These are phyloP conservation scores for Amitus sp. DNA, from an alignment of 2,888 invertebrate species.

Conservation along the genomic window DNA sequence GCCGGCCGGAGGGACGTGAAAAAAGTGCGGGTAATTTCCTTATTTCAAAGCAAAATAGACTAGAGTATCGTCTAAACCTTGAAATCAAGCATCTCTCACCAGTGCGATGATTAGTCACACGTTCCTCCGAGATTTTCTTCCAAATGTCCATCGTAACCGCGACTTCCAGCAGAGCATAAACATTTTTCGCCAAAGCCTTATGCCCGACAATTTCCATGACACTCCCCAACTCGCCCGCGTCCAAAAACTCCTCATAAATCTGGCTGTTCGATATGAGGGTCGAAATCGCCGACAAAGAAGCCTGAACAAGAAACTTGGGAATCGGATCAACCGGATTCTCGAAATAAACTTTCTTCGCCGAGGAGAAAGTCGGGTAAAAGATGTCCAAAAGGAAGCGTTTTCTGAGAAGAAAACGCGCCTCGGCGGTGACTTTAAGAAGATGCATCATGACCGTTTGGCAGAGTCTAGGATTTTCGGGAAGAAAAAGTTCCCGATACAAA, in stretches of 20 bases:
- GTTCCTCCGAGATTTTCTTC: conserved; percentile 52
- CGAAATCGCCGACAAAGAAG: conserved; percentile 72
- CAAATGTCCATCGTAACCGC: conserved; percentile 72
- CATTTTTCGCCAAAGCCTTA: conserved; percentile 70
- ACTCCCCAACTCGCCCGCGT: conserved; percentile 70
- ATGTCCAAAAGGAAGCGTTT: conserved; percentile 71
- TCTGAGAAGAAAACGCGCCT: conserved; percentile 69
- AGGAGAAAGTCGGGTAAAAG: conserved; percentile 72
- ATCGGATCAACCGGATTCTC: conserved; percentile 65
- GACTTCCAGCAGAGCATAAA: conserved; percentile 72
- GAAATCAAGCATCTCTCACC: conserved; percentile 2
- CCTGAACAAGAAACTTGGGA: conserved; percentile 71
- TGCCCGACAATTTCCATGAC: conserved; percentile 69
- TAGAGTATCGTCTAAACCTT: too few relatives aligned
- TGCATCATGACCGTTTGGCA: conserved; percentile 71
- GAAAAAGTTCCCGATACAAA: conserved; percentile 70
- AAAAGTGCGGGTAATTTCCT: too few relatives aligned
- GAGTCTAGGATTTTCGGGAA: conserved; percentile 68
- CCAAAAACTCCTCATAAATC: conserved; percentile 71
- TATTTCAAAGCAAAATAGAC: too few relatives aligned
- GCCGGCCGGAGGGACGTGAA: too few relatives aligned
- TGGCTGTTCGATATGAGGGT: conserved; percentile 69
- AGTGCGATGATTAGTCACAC: background rate
- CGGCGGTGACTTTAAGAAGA: conserved; percentile 70
- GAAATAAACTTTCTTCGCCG: conserved; percentile 67